Conservation (phyloP, 2,797 vertebrate species). For the Sebastes minor region DNA sequence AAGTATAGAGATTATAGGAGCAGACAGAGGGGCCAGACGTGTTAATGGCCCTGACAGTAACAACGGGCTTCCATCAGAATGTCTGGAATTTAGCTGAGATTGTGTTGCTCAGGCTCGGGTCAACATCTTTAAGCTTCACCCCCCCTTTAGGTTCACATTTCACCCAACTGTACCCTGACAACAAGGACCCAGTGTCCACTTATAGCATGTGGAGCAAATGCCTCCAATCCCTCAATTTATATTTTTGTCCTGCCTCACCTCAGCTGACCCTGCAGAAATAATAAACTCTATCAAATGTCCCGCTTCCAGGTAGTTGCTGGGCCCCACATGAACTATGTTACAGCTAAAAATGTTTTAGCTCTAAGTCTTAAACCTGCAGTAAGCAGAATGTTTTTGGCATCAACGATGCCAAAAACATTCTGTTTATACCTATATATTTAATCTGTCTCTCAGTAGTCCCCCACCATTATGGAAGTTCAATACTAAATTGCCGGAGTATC, state of each 20-base stretch:
- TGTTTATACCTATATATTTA: not conserved
- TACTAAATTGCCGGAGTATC: not conserved
- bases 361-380: not conserved
- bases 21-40: slow-evolving; percentile 10
- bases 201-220: slow-evolving; percentile 47
- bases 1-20: slow-evolving; percentile 31
- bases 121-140: slow-evolving; percentile 42
- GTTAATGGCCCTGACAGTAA: slow-evolving; percentile 47
- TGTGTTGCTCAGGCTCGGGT: slow-evolving; percentile 55
- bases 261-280: slow-evolving; percentile 12
- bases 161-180: slow-evolving; percentile 60
- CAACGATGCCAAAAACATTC: no score
- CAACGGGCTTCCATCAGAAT: slow-evolving; percentile 59
- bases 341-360: not conserved
- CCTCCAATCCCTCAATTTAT: slow-evolving; percentile 33
- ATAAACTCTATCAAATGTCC: slow-evolving; percentile 6
- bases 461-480: not conserved
- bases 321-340: not conserved
- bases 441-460: no score
- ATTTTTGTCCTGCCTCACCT: slow-evolving; percentile 40
- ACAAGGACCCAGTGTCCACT: slow-evolving; percentile 36
- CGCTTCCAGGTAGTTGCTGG: not conserved
- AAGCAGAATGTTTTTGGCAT: no score
- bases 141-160: slow-evolving; percentile 57
- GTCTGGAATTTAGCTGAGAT: slow-evolving; percentile 69